Evolutionary conservation across 2,888 invertebrate species (phyloP).

Genomic region (Patella caerulea): DNA sequence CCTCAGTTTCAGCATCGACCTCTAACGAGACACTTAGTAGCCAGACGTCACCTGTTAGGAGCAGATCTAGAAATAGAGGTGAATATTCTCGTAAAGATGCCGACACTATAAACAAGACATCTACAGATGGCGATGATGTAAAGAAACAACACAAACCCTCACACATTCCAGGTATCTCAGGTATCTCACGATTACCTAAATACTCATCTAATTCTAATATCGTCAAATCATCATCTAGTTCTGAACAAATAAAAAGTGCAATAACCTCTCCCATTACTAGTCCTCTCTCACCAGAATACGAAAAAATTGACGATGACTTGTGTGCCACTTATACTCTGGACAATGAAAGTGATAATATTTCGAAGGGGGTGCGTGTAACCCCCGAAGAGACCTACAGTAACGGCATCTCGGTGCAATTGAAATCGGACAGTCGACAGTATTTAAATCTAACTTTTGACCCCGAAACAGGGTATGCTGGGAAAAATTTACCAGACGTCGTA

Average conservation of each 20-base stretch:
- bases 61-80: neutral
- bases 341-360: conserved; percentile 32
- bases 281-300: neutral
- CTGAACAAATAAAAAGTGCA: neutral
- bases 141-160: neutral
- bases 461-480: conserved; percentile 25
- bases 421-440: conserved; percentile 50
- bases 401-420: conserved; percentile 44
- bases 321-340: conserved; percentile 50
- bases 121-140: neutral
- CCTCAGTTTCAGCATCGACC: neutral
- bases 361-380: neutral
- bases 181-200: conserved; percentile 2
- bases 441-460: conserved; percentile 55
- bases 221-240: neutral
- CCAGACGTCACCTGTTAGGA: neutral
- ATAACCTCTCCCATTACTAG: neutral
- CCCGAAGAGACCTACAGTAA: conserved; percentile 34
- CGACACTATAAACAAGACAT: neutral
- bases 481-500: conserved; percentile 32
- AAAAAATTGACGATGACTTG: conserved; percentile 21
- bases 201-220: neutral
- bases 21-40: neutral
- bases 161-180: neutral
- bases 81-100: neutral